phyloP scores from a whole-genome alignment of 2,888 invertebrate species.

The Cheilosia variabilis region DNA sequence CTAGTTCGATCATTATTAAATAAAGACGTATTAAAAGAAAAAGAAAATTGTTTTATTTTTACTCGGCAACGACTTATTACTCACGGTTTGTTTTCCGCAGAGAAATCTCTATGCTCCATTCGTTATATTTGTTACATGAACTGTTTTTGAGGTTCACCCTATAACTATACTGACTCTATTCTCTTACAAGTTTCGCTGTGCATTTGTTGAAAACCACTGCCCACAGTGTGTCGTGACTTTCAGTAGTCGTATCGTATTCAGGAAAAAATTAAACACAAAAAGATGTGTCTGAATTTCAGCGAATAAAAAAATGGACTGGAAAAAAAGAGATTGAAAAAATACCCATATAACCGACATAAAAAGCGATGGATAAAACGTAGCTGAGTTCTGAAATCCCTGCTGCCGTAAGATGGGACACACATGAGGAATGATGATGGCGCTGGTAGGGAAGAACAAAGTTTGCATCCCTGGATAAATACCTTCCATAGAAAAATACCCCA shows the following conservation, averaged over 20 bases:
- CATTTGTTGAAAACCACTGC: too few species aligned
- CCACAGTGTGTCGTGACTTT: too few species aligned
- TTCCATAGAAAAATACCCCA: conserved; percentile 3
- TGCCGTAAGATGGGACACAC: conserved; percentile 37
- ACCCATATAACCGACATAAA: conserved; percentile 33
- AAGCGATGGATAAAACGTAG: conserved; percentile 31
- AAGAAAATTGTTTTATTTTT: too few species aligned
- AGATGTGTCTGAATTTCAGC: not conserved
- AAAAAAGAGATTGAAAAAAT: not conserved
- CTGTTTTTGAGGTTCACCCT: too few species aligned
- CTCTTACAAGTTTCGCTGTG: too few species aligned
- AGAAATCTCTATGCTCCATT: too few species aligned
- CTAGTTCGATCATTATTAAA: too few species aligned
- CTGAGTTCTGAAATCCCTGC: conserved; percentile 34
- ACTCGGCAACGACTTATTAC: too few species aligned
- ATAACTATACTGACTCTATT: too few species aligned
- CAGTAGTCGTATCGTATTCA: not conserved
- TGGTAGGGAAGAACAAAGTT: conserved; percentile 30
- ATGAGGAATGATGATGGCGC: conserved; percentile 44
- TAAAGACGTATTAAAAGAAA: too few species aligned
- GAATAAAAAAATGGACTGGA: not conserved
- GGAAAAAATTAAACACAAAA: not conserved
- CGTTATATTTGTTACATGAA: too few species aligned
- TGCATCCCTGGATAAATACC: conserved; percentile 50
- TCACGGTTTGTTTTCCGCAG: too few species aligned